Base-by-base conservation (phyloP, 2,797 vertebrate genomes). In the Hydrolagus colliei region DNA sequence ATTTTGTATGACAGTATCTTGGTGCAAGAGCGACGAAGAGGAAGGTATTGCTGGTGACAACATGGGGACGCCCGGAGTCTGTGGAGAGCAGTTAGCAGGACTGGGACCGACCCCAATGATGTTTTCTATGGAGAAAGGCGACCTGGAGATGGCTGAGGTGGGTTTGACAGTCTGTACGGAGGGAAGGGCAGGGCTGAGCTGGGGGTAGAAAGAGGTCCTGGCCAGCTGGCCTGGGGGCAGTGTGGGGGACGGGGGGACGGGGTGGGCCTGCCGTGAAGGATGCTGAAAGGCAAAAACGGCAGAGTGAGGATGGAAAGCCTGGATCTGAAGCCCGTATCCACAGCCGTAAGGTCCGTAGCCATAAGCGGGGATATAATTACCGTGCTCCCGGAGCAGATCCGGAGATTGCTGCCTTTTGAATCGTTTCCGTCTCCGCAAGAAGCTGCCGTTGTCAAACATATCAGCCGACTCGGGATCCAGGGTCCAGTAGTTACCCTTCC, bases 361-460 rank as follows among this genome's bases (percentile, higher is more conserved):
- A 89, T 89, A 87, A 88, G 90, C 62, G 13, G 95, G 96, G 73
- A 95, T 89, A 87, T 95, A 96, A 62, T 91, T 88, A 86, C 90
- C 90, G 87, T 95, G 95, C 0, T 96, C 95, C 88, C 94, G 94
- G 87, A 95, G 94, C 88, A 96, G 86, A 88, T 97, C 95, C 78
- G 96, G 94, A 77, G 94, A 89, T 89, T 96, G 96, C 92, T 97
- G 97, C 85, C 97, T 89, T 92, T 97, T 98, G 92, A 98, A 98
- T 90, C 97, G 96, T 89, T 98, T 98, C 91, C 94, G 92, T 77
- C 96, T 92, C 87, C 96, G 90, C 89, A 97, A 91, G 90, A 97
- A 97, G 90, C 95, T 96, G 88, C 96, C 96, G 92, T 97, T 97
- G 93, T 97, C 96, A 87, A 97, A 97, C 96, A 97, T 97, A 88